Evolutionary conservation across 2,888 invertebrate species (phyloP).

Genomic region (Nysson spinosus): DNA sequence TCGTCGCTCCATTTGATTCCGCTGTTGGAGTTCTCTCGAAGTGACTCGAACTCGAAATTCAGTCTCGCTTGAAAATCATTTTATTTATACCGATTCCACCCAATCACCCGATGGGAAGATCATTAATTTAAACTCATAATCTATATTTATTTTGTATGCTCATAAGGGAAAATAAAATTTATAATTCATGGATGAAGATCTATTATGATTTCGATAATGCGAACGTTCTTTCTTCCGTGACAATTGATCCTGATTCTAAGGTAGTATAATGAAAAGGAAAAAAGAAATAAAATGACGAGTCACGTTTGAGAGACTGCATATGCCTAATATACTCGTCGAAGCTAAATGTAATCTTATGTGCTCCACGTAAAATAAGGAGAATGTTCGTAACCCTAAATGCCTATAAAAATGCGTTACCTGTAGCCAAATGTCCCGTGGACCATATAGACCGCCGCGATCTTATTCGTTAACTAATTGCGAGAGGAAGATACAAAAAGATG

Average conservation of each 20-base stretch:
- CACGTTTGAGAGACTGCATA: slow-evolving; percentile 27
- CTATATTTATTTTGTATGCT: slow-evolving; percentile 19
- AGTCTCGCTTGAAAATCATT: not conserved
- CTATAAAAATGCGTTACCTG: slow-evolving; percentile 64
- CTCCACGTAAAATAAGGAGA: slow-evolving; percentile 50
- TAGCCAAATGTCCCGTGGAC: slow-evolving; percentile 75
- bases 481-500: slow-evolving; percentile 15
- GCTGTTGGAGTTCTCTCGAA: slow-evolving; percentile 25
- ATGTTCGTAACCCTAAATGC: slow-evolving; percentile 45
- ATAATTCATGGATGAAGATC: no score
- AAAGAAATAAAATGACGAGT: slow-evolving; percentile 29
- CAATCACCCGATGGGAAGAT: no score
- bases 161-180: no score
- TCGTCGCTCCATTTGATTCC: slow-evolving; percentile 33
- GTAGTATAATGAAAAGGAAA: no score
- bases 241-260: not conserved
- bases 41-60: slow-evolving; percentile 24
- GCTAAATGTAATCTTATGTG: slow-evolving; percentile 46
- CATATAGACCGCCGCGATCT: slow-evolving; percentile 70
- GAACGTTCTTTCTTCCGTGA: no score
- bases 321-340: slow-evolving; percentile 36
- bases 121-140: no score
- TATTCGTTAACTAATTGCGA: slow-evolving; percentile 46
- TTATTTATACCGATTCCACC: no score
- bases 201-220: no score